Evolutionary conservation across 1,140 invertebrate species (phyloP), one percentile per base, ranked within the genome.

Genomic region (Drosophila kikkawai): DNA sequence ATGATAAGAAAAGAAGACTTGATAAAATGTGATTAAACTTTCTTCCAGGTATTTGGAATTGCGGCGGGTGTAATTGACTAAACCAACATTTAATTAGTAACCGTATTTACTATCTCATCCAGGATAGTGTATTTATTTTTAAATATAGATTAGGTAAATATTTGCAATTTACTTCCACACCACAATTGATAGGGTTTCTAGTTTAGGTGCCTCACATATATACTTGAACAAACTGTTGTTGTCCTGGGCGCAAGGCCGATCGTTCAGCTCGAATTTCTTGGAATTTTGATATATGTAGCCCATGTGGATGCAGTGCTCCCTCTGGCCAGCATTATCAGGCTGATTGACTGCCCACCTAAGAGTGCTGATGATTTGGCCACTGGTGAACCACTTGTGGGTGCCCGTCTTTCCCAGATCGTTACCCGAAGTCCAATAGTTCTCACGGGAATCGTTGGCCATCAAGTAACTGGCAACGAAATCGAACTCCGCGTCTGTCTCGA

Each of bases 151-250:
- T 7, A 55, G n/a, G 5, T n/a, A 26, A 39, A 39, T 37, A 55
- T 55, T 36, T 0, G 17, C 12, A 1, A 47, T 37, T 58, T 26
- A 77, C 15, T 77, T 68, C 75, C 75, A 77, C 17, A 74, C 69
- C 42, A 66, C 44, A 77, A 95, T 94, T 93, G 93, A 73, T 87
- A 94, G 44, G 93, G 95, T 67, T 94, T 95, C 4, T 94, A 94
- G 19, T 67, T 94, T 11, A 94, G 95, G 15, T 58, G 87, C 19
- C 95, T 95, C 1, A 91, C 93, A 51, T 93, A 95, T 93, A 83
- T 93, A 22, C 39, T 70, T 15, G 22, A 47, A 79, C 17, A 79
- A 29, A 37, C 75, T 79, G 15, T 57, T 41, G 15, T 8, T 9
- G 19, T 78, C 42, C 26, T 57, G 7, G 5, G 37, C 7, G 29